These are phyloP conservation scores for Bhutanitis thaidina DNA, from an alignment of 2,888 invertebrate genomes.

Conservation along the genomic window DNA sequence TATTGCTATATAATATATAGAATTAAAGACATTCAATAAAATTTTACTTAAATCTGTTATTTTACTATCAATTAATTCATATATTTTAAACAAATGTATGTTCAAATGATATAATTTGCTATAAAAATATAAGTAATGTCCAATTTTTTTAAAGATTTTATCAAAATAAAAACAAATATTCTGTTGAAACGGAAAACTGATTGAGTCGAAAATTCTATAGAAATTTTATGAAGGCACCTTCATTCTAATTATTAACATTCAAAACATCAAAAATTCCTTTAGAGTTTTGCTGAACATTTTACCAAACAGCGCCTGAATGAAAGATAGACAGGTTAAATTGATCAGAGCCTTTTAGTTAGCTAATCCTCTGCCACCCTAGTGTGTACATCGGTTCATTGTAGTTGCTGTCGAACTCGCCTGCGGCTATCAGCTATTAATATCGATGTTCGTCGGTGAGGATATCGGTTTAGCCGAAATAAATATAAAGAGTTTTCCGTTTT, in stretches of 20 bases:
- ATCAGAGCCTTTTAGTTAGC: constrained; percentile 39
- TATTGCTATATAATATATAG: no score
- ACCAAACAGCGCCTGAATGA: constrained; percentile 35
- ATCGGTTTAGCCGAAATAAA: constrained; percentile 39
- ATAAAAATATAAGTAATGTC: no score
- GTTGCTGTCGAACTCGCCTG: constrained; percentile 40
- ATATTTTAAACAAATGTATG: no score
- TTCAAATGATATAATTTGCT: no score
- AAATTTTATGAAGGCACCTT: no score
- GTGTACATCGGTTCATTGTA: constrained; percentile 32
- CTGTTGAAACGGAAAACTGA: no score
- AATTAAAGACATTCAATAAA: no score
- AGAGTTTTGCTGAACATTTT: constrained; percentile 7
- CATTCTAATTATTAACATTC: constrained; percentile 3
- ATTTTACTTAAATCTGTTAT: no score
- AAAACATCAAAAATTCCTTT: constrained; percentile 16
- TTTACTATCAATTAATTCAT: no score
- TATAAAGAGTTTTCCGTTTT: constrained; percentile 41
- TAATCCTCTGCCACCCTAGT: constrained; percentile 51
- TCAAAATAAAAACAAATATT: no score
- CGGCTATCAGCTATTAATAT: constrained; percentile 50
- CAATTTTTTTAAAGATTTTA: no score
- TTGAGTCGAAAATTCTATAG: no score
- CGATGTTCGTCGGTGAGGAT: constrained; percentile 40
- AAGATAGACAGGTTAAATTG: constrained; percentile 49